Evolutionary conservation across 2,797 vertebrate species (phyloP).

Genomic region (Alfaro cultratus): DNA sequence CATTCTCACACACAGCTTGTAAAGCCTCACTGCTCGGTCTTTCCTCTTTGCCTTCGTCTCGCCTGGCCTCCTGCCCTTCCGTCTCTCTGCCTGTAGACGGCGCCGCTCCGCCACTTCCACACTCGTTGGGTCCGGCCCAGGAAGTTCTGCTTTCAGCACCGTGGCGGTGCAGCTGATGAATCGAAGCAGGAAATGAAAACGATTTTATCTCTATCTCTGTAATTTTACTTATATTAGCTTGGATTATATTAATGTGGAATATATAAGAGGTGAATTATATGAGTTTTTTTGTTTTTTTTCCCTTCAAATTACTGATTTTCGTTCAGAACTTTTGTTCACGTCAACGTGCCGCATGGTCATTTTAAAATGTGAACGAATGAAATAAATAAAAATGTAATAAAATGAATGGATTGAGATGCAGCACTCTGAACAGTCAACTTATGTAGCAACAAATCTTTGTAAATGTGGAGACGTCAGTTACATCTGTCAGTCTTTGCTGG

Average conservation of each 20-base stretch:
- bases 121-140: constrained; percentile 35
- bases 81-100: constrained; percentile 58
- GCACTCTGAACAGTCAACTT: neutral
- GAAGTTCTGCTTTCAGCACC: constrained; percentile 57
- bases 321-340: too few species aligned
- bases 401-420: too few species aligned
- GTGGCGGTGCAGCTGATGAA: constrained; percentile 51
- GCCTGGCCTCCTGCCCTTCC: constrained; percentile 47
- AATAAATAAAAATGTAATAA: too few species aligned
- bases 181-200: neutral
- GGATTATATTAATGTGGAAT: too few species aligned
- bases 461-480: neutral
- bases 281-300: neutral
- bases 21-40: constrained; percentile 53
- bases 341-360: too few species aligned
- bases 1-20: constrained; percentile 74
- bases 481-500: neutral
- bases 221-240: neutral
- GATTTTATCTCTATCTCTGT: neutral
- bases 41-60: constrained; percentile 40
- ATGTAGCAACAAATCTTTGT: neutral
- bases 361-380: too few species aligned
- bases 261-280: too few species aligned
- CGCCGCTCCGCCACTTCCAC: constrained; percentile 37
- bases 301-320: neutral